Evolutionary conservation across 1,140 invertebrate genomes (phyloP).

Genomic region (Brachionus calyciflorus): DNA sequence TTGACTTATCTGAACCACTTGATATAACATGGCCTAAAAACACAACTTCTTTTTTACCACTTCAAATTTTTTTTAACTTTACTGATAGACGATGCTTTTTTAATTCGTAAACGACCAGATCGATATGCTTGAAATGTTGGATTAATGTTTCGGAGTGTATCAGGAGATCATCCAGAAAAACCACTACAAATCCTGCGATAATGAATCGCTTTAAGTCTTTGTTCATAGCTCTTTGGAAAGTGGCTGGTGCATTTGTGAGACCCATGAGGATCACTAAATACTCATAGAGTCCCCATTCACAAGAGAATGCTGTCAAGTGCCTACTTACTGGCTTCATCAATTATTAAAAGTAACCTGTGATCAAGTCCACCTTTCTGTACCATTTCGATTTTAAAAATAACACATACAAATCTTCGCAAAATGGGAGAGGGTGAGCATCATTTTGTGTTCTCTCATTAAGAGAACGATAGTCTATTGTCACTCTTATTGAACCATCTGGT

Average conservation of each 20-base stretch:
- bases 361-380: neutral
- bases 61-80: neutral
- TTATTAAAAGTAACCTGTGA: conserved; percentile 1
- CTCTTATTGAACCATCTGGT: conserved; percentile 10
- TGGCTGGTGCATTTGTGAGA: too few species aligned
- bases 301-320: conserved; percentile 1
- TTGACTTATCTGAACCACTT: neutral
- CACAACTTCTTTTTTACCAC: neutral
- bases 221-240: too few species aligned
- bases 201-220: conserved; percentile 32
- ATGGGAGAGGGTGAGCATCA: conserved; percentile 46
- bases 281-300: too few species aligned
- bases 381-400: neutral
- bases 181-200: conserved; percentile 10
- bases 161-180: conserved; percentile 26
- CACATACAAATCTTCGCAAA: conserved; percentile 48
- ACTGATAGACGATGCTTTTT: neutral
- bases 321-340: neutral
- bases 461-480: neutral
- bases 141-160: conserved; percentile 2
- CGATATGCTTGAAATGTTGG: conserved; percentile 23
- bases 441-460: too few species aligned
- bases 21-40: neutral
- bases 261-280: too few species aligned
- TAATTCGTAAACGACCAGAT: conserved; percentile 1